Evolutionary conservation across 2,888 invertebrate species (phyloP).

Genomic region (Pyrocoelia pectoralis): DNA sequence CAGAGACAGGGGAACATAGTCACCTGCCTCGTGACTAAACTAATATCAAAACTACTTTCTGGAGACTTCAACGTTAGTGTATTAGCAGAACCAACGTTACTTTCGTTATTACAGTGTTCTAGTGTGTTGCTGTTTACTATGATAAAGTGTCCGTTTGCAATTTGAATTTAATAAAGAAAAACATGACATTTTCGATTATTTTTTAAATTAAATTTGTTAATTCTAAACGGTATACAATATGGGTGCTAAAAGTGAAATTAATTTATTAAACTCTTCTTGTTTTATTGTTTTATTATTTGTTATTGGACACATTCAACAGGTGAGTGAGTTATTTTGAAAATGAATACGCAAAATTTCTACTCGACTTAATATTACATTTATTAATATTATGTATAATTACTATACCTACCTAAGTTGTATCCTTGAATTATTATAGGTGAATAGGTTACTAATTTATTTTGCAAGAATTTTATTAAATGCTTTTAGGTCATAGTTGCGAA

Average conservation of each 20-base stretch:
- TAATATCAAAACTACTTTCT: conserved; percentile 29
- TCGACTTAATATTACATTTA: too few species aligned
- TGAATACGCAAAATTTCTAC: too few species aligned
- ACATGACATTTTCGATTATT: neutral
- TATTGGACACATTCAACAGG: conserved; percentile 11
- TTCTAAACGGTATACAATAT: conserved; percentile 14
- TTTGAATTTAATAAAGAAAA: neutral
- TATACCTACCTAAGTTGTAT: too few species aligned
- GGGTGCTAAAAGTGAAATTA: conserved; percentile 25
- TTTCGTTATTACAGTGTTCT: conserved; percentile 20
- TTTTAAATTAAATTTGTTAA: neutral
- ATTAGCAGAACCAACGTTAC: conserved; percentile 22
- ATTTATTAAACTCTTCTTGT: neutral
- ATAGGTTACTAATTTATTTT: conserved; percentile 1
- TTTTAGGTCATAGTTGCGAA: neutral
- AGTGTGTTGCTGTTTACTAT: conserved; percentile 17
- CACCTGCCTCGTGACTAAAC: conserved; percentile 15
- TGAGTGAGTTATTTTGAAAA: neutral
- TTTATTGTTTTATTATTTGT: conserved; percentile 13
- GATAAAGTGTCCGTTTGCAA: conserved; percentile 21
- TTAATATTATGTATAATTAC: too few species aligned
- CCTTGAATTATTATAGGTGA: neutral
- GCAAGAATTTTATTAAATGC: neutral
- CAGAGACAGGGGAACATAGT: neutral
- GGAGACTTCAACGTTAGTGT: conserved; percentile 24